Percentiles rank a stretch among this genome's conserved stretches.
phyloP scores from a whole-genome alignment of 1,140 invertebrate genomes.

The Formica exsecta region DNA sequence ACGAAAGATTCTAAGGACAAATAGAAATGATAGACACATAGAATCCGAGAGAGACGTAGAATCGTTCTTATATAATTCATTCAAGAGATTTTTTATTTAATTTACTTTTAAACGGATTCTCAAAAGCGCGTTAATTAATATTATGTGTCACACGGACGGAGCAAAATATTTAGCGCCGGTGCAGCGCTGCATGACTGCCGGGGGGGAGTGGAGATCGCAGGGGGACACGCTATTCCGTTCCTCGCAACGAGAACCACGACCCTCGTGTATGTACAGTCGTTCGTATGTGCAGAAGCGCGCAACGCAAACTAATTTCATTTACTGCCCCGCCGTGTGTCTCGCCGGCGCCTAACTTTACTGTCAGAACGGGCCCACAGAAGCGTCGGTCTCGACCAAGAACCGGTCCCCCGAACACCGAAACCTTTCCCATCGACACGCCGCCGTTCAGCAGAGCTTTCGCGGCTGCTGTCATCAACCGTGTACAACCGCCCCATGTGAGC shows the following conservation, averaged over 20 bases:
- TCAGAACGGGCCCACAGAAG: conserved; percentile 34
- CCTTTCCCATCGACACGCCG: conserved; percentile 34
- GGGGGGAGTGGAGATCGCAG: conserved; percentile 42
- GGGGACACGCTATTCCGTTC: conserved; percentile 46
- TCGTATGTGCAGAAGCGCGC: conserved; percentile 46
- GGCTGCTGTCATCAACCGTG: conserved; percentile 30
- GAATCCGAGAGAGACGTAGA: not conserved
- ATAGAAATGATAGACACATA: not conserved
- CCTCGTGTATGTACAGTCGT: conserved; percentile 42
- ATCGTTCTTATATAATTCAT: not conserved
- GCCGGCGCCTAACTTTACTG: conserved; percentile 59
- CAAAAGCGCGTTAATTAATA: conserved; percentile 30
- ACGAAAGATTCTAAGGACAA: not conserved
- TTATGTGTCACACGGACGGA: not conserved
- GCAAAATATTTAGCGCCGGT: conserved; percentile 43
- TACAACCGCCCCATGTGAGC: conserved; percentile 23
- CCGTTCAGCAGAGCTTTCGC: conserved; percentile 20
- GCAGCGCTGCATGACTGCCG: not conserved
- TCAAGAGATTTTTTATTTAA: not conserved
- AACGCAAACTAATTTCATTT: conserved; percentile 74
- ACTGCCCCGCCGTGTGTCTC: conserved; percentile 54
- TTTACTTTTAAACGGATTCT: not conserved
- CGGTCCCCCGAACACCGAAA: not conserved
- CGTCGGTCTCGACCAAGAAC: conserved; percentile 45
- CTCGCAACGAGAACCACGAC: conserved; percentile 49